phyloP scores from a whole-genome alignment of 2,888 invertebrate species.

The Lottia scabra region DNA sequence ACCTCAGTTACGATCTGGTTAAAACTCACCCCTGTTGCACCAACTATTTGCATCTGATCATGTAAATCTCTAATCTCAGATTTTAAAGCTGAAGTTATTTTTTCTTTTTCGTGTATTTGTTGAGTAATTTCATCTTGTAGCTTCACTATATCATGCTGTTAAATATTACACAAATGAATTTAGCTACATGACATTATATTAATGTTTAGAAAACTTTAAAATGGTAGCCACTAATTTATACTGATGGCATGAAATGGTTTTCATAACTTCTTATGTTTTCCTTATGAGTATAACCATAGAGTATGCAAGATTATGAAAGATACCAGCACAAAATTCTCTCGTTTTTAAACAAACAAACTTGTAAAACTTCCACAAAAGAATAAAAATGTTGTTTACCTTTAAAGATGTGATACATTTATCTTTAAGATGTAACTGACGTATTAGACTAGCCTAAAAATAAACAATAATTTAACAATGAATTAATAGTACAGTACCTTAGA shows the following conservation, averaged over 20 bases:
- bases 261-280: no score
- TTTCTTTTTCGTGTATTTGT: slow-evolving; percentile 54
- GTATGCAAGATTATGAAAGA: no score
- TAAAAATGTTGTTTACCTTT: slow-evolving; percentile 42
- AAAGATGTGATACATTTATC: slow-evolving; percentile 54
- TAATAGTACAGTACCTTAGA: no score
- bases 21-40: slow-evolving; percentile 55
- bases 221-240: no score
- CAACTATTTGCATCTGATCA: slow-evolving; percentile 49
- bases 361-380: background rate
- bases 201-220: no score
- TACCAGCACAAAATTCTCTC: no score
- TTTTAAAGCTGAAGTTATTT: slow-evolving; percentile 42
- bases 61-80: slow-evolving; percentile 55
- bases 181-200: no score
- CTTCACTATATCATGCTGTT: slow-evolving; percentile 51
- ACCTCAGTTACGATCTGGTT: no score
- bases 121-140: slow-evolving; percentile 49
- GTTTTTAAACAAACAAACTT: no score
- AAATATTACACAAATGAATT: background rate
- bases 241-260: no score
- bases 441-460: slow-evolving; percentile 53
- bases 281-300: no score
- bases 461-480: no score
- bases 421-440: slow-evolving; percentile 51